Conservation (phyloP, 1,140 invertebrate species). For the Macrotrachela quadricornifera region DNA sequence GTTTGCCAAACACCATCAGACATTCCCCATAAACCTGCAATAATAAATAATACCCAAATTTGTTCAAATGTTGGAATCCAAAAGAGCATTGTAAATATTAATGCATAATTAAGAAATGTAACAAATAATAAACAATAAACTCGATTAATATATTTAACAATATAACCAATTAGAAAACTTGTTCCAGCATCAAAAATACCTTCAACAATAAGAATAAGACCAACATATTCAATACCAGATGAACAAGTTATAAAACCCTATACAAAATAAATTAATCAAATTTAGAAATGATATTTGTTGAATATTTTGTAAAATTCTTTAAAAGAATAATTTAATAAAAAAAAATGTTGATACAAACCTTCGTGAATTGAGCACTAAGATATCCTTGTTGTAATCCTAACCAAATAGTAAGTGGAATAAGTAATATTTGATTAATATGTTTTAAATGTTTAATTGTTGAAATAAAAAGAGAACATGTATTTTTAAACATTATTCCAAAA, state of each 20-base stretch:
- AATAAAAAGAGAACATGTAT: too few relatives aligned
- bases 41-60: conserved; percentile 55
- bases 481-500: too few relatives aligned
- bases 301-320: too few relatives aligned
- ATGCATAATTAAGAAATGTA: conserved; percentile 16
- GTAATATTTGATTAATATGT: conserved; percentile 52
- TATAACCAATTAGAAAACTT: conserved; percentile 61
- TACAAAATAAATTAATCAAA: too few relatives aligned
- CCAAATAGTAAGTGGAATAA: conserved; percentile 82
- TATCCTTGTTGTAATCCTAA: conserved; percentile 92
- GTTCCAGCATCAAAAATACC: conserved; percentile 68
- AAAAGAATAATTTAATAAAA: too few relatives aligned
- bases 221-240: conserved; percentile 41
- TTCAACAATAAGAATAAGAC: conserved; percentile 84
- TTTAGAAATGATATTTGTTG: too few relatives aligned
- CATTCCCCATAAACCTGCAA: conserved; percentile 71
- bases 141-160: conserved; percentile 74
- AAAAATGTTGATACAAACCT: conserved; percentile 33
- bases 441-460: conserved; percentile 55
- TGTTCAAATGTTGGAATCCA: conserved; percentile 59
- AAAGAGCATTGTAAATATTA: conserved; percentile 18
- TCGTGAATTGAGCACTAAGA: conserved; percentile 75
- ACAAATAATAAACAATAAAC: conserved; percentile 58
- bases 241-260: too few relatives aligned
- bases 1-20: conserved; percentile 78